Evolutionary conservation across 2,113 vertebrate species (phyloP).

Genomic region (Sminthopsis crassicaudata): DNA sequence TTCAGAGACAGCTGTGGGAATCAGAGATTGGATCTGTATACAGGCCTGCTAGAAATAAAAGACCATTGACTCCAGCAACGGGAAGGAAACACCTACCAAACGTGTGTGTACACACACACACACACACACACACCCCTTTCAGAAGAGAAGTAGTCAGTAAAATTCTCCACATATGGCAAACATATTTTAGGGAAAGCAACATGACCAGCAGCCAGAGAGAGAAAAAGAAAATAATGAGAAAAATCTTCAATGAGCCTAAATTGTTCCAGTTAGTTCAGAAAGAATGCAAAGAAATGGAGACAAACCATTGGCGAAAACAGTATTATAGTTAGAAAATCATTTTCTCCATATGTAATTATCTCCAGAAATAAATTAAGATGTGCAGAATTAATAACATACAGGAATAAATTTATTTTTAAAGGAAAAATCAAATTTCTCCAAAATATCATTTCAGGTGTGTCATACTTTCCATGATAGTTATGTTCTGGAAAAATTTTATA

Average conservation of each 20-base stretch:
- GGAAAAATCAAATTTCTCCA: not conserved
- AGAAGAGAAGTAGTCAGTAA: slow-evolving; percentile 62
- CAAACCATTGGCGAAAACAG: slow-evolving; percentile 67
- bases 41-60: slow-evolving; percentile 62
- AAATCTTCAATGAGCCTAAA: slow-evolving; percentile 71
- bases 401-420: slow-evolving; percentile 26
- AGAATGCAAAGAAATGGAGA: slow-evolving; percentile 51
- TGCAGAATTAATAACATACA: not conserved
- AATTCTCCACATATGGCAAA: slow-evolving; percentile 76
- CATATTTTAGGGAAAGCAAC: slow-evolving; percentile 75
- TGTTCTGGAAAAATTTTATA: not conserved
- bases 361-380: slow-evolving; percentile 3
- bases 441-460: not conserved
- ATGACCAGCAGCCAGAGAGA: slow-evolving; percentile 71
- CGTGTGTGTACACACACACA: not conserved
- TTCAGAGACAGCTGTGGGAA: slow-evolving; percentile 60
- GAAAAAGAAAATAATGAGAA: slow-evolving; percentile 79
- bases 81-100: slow-evolving; percentile 34
- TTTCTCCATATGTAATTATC: slow-evolving; percentile 33
- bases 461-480: slow-evolving; percentile 18
- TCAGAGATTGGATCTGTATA: slow-evolving; percentile 50
- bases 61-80: slow-evolving; percentile 54
- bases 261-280: slow-evolving; percentile 65
- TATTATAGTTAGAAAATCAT: slow-evolving; percentile 47
- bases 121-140: slow-evolving; percentile 38